These are phyloP conservation scores for Andrena chrysosceles DNA, from an alignment of 2,888 invertebrate species.

Conservation along the genomic window DNA sequence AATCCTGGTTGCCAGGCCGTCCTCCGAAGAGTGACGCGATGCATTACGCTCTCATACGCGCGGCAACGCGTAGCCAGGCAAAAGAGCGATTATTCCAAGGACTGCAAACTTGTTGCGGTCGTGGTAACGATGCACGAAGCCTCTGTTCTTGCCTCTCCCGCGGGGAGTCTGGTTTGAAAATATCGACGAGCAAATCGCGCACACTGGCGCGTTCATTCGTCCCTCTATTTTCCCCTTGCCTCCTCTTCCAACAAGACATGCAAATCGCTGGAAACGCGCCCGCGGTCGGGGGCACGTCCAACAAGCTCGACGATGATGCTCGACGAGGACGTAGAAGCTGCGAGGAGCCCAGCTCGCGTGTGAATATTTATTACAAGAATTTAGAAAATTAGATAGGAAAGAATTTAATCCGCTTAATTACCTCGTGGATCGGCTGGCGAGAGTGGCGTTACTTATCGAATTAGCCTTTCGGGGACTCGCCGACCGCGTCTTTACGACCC, in stretches of 20 bases:
- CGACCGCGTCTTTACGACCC: constrained; percentile 16
- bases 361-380: constrained; percentile 25
- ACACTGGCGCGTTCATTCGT: background rate
- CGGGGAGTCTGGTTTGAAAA: constrained; percentile 26
- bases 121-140: constrained; percentile 30
- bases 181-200: constrained; percentile 27
- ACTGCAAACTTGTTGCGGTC: constrained; percentile 58
- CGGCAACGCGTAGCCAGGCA: constrained; percentile 48
- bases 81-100: constrained; percentile 65
- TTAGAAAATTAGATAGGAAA: background rate
- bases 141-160: constrained; percentile 20
- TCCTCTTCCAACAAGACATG: background rate
- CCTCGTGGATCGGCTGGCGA: background rate
- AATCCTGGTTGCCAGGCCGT: constrained; percentile 45
- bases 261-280: constrained; percentile 11
- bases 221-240: background rate
- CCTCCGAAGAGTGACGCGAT: constrained; percentile 58
- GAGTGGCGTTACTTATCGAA: background rate
- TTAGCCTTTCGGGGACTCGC: background rate
- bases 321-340: background rate
- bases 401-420: background rate
- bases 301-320: background rate
- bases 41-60: constrained; percentile 64
- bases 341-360: background rate
- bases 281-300: background rate